A percentile compares a stretch with the other conserved stretches of the same genome.
phyloP scores from a whole-genome alignment of 2,113 vertebrate species.

The Cyanoramphus novaezelandiae region DNA sequence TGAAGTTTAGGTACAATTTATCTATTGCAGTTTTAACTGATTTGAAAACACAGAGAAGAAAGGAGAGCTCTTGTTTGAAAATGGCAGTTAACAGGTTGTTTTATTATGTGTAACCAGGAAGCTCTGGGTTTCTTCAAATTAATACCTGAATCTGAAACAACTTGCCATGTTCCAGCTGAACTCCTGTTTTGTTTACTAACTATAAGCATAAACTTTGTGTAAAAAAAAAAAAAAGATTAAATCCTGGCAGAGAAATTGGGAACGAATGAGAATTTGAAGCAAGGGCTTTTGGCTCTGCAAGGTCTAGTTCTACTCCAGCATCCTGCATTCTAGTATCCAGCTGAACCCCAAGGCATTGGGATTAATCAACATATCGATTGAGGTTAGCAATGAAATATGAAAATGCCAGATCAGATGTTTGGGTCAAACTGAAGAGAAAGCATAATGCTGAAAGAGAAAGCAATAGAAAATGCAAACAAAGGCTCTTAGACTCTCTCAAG shows the following conservation, averaged over 20 bases:
- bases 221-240: not conserved
- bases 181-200: not conserved
- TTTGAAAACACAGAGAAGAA: conserved; percentile 44
- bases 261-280: not conserved
- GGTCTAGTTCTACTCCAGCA: not conserved
- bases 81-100: not conserved
- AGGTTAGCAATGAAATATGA: not conserved
- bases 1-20: not conserved
- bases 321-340: not conserved
- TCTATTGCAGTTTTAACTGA: not conserved
- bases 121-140: conserved; percentile 25
- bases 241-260: not conserved
- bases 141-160: not conserved
- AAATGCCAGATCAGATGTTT: not conserved
- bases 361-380: not conserved
- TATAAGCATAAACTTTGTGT: not conserved
- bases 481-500: not conserved
- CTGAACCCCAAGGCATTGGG: not conserved
- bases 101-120: not conserved
- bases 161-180: not conserved
- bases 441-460: not conserved
- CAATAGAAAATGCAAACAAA: not conserved
- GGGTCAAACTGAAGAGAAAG: not conserved
- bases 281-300: not conserved
- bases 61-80: conserved; percentile 26